Evolutionary conservation across 2,888 invertebrate species (phyloP), one percentile per base, ranked within the genome.

Genomic region (Patella pellucida): DNA sequence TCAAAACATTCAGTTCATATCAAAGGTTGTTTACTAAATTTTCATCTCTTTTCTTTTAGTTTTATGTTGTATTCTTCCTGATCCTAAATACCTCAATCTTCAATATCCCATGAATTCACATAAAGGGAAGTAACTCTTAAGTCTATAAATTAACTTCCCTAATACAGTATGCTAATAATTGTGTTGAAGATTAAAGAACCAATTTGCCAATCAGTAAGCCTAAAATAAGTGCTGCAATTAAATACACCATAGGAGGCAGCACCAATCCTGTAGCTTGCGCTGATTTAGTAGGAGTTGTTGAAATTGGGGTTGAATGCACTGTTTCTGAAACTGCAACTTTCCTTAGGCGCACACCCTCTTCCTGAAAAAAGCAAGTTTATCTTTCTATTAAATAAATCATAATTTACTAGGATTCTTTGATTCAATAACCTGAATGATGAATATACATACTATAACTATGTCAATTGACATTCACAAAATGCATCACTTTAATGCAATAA

Each of bases 261-360:
- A 75, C 68, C 69, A 51, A 76, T 74, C 52, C 72, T 31, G 86
- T 79, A 73, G 84, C 78, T 68, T 73, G 78, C 56, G 73, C 72
- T 68, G 80, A 79, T 51, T 93, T 92, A 93, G 93, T 93, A 93
- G 93, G 92, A 93, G 93, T 93, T 70, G 76, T 27, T 52, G 73
- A 68, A 71, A 78, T 68, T 31, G 80, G 62, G 2, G 87, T 85
- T 41, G 87, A 85, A n/a, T 84, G 81, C 52, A 88, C 85, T 7
- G 89, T 89, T 72, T 89, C 88, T 27, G 84, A 79, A 81, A 88
- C 86, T n/a, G 88, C 89, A 78, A 89, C 84, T 77, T 89, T 89
- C 76, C 89, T 83, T 79, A 90, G 84, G 62, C 89, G 86, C 12
- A 84, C 82, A 54, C 86, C 87, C 68, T 85, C 87, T 68, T 89